Conservation (phyloP, 2,113 vertebrate species). For the Poicephalus meyeri region DNA sequence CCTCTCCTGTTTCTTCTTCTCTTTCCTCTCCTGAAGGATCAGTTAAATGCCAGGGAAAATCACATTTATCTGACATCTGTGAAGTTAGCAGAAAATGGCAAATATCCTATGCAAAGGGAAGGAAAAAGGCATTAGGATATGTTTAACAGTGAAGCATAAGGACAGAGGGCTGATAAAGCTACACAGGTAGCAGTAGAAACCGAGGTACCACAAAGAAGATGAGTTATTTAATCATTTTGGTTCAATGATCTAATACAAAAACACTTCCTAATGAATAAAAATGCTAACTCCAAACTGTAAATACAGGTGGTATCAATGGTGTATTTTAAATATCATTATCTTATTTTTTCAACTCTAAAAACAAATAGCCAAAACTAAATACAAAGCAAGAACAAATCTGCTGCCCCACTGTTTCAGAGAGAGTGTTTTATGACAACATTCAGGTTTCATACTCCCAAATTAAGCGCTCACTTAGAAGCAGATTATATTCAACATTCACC, state of each 20-base stretch:
- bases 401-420: neutral
- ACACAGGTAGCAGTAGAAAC: neutral
- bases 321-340: neutral
- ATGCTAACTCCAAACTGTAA: neutral
- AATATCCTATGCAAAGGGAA: neutral
- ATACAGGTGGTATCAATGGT: neutral
- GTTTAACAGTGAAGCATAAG: neutral
- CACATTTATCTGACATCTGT: neutral
- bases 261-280: neutral
- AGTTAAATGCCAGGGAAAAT: neutral
- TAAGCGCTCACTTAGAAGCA: neutral
- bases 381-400: neutral
- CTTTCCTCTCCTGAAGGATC: neutral
- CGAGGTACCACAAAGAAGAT: neutral
- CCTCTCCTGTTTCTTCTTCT: neutral
- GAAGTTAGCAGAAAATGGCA: neutral
- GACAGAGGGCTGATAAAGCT: neutral
- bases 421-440: neutral
- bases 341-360: neutral
- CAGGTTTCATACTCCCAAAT: neutral
- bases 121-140: neutral
- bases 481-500: neutral
- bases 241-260: neutral
- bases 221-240: neutral
- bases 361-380: neutral